Conservation (phyloP, 2,888 invertebrate genomes). For the Melanostoma scalare region DNA sequence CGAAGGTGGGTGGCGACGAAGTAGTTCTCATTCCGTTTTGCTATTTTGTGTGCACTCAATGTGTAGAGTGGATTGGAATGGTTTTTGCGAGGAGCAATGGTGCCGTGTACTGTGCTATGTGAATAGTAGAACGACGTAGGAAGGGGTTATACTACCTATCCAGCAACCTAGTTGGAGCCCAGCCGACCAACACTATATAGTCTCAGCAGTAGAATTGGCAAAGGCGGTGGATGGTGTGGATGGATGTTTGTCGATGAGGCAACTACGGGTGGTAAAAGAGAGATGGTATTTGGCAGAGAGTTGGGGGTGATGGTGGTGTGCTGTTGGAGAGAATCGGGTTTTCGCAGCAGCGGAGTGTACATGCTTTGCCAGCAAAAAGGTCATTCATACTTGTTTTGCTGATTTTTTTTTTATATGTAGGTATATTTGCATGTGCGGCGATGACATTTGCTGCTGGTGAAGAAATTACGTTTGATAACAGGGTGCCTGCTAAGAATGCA, state of each 20-base stretch:
- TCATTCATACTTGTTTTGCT: conserved; percentile 71
- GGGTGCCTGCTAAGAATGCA: conserved; percentile 50
- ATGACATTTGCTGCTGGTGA: conserved; percentile 56
- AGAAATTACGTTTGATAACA: conserved; percentile 53
- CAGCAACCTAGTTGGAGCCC: conserved; percentile 63
- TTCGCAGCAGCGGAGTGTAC: conserved; percentile 41
- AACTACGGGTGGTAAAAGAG: conserved; percentile 7
- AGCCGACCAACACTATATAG: conserved; percentile 42
- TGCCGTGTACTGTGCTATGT: background rate
- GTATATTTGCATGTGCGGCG: conserved; percentile 66
- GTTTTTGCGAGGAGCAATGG: conserved; percentile 33
- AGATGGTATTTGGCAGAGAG: conserved; percentile 37
- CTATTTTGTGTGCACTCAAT: conserved; percentile 66
- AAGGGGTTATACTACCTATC: conserved; percentile 33
- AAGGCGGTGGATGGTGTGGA: conserved; percentile 28
- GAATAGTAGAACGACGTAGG: background rate
- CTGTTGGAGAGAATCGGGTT: conserved; percentile 66
- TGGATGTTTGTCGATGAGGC: conserved; percentile 31
- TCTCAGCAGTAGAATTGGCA: conserved; percentile 53
- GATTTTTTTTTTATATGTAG: conserved; percentile 35
- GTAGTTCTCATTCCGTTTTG: conserved; percentile 65
- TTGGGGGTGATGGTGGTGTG: conserved; percentile 48
- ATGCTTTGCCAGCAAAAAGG: conserved; percentile 69
- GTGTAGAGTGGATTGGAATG: conserved; percentile 64
- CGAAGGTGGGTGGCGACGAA: conserved; percentile 36